Conservation (phyloP, 1,140 invertebrate genomes). For the Hycleus phaleratus region DNA sequence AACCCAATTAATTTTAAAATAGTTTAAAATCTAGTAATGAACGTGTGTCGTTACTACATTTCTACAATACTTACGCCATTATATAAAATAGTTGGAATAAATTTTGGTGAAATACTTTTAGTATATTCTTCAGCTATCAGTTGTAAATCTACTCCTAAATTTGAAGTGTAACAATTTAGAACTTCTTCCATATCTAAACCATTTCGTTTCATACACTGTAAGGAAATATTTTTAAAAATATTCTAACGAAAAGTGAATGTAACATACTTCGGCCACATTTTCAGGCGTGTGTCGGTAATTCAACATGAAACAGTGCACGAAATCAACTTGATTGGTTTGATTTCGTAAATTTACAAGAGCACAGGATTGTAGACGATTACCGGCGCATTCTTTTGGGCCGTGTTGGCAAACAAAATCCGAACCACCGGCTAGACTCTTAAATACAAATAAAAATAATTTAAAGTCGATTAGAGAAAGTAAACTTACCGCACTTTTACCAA, state of each 20-base stretch:
- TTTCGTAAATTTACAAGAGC: conserved; percentile 23
- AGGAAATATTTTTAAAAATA: neutral
- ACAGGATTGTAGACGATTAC: conserved; percentile 34
- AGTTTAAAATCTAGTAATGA: neutral
- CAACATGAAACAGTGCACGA: conserved; percentile 35
- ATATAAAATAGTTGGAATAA: conserved; percentile 57
- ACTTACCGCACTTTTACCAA: conserved; percentile 66
- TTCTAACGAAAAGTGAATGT: neutral
- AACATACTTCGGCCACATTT: conserved; percentile 17
- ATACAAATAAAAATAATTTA: neutral
- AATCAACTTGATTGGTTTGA: conserved; percentile 30
- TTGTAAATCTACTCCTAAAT: conserved; percentile 45
- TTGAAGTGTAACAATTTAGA: conserved; percentile 42
- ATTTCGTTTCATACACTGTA: conserved; percentile 44
- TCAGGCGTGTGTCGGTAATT: conserved; percentile 15
- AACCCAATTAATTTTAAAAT: neutral
- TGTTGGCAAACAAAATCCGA: conserved; percentile 34
- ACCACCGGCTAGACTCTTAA: conserved; percentile 27
- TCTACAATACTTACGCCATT: conserved; percentile 41
- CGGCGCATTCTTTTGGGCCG: conserved; percentile 32
- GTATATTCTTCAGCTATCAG: conserved; percentile 50
- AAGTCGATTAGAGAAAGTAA: neutral
- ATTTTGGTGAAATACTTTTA: conserved; percentile 42
- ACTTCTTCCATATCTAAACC: conserved; percentile 38
- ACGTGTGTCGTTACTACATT: neutral